Base-by-base conservation (phyloP, 2,113 vertebrate species). In the Odobenus rosmarus region DNA sequence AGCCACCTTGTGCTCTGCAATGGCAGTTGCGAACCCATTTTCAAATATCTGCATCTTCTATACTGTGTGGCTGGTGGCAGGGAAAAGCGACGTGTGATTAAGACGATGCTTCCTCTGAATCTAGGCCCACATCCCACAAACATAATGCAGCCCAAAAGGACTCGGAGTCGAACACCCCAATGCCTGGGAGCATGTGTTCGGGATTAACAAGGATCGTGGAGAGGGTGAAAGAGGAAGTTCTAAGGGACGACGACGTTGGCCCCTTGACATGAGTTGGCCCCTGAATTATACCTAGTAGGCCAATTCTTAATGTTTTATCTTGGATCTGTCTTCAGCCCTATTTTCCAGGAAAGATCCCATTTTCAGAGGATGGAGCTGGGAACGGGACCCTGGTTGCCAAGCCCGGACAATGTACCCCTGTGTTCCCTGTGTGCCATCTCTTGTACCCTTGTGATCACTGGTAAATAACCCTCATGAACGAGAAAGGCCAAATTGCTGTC, bases 31-130 rank as follows among this genome's bases (percentile, higher is more conserved):
- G 28, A 57, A 39, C 31, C 39, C 15, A 4, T 93, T 88, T 69
- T 69, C 21, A n/a, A 86, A 36, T 64, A 77, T 18, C 59, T 12
- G 5, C 18, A 36, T 49, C n/a, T 2, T 77, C 10, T 57, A 1
- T 39, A 12, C 24, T 51, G 5, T 21, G 55, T n/a, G 13, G 12
- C 80, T 9, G 53, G 24, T 39, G 4, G 64, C 53, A 19, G 14
- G 11, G 31, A 28, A 55, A 10, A 51, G 23, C 4, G 15, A 28
- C 2, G 0, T 1, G 4, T 11, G 10, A 36, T 1, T 1, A 9
- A 42, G 74, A 15, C 69, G 42, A 57, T 3, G 1, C 11, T 88
- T 62, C 76, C 76, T 39, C 19, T 64, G 33, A 49, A 61, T 53
- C 46, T 3, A 39, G n/a, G 12, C n/a, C 88, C 18, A 7, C 16